Evolutionary conservation across 1,140 invertebrate genomes (phyloP).

Genomic region (Drosophila rufa): DNA sequence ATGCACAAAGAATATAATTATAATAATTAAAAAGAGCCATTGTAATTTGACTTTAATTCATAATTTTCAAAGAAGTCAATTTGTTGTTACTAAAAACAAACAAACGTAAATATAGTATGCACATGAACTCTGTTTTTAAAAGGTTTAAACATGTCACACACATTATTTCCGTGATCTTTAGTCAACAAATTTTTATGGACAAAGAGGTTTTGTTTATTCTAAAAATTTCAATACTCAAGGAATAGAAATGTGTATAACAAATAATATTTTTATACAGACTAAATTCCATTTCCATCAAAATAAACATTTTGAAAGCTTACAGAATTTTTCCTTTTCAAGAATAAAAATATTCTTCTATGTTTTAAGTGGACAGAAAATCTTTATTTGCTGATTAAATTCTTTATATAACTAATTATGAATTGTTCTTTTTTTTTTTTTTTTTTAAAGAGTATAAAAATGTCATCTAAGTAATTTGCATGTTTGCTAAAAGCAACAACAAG

Average conservation of each 20-base stretch:
- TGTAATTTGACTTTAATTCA: no score
- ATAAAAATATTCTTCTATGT: neutral
- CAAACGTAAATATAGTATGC: no score
- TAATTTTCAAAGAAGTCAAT: no score
- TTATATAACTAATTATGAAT: neutral
- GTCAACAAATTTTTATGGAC: no score
- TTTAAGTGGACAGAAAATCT: neutral
- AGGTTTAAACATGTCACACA: no score
- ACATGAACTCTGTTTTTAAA: no score
- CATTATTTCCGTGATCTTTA: no score
- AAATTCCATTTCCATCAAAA: neutral
- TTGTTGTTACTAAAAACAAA: no score
- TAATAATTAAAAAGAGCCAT: no score
- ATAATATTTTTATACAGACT: neutral
- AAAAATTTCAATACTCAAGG: neutral
- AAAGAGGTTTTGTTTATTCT: neutral
- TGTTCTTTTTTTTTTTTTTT: no score
- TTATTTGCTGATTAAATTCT: neutral
- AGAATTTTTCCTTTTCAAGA: neutral
- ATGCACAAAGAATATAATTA: neutral
- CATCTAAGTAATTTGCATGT: neutral
- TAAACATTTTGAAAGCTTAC: neutral
- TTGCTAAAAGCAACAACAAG: neutral
- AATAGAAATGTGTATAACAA: no score
- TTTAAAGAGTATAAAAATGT: no score